A percentile compares a stretch with the other conserved stretches of the same genome.
These are phyloP conservation scores for Merodon equestris DNA, from an alignment of 2,888 invertebrate genomes.

Conservation along the genomic window DNA sequence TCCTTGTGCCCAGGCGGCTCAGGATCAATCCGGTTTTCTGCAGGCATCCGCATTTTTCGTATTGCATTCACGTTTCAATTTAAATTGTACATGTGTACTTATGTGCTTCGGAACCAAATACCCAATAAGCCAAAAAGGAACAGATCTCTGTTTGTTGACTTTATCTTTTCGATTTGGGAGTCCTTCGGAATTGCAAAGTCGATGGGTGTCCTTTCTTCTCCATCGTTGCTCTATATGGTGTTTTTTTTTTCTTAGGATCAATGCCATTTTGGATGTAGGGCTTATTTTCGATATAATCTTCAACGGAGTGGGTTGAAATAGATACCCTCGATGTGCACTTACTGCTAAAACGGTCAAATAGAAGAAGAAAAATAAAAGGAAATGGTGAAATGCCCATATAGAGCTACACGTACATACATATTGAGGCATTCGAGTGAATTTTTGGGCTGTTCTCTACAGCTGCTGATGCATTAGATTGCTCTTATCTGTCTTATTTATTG, in stretches of 20 bases:
- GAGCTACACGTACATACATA: background rate
- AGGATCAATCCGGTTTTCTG: conserved; percentile 49
- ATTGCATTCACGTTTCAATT: conserved; percentile 69
- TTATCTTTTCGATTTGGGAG: conserved; percentile 63
- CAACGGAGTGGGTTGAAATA: conserved; percentile 52
- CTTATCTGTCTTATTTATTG: conserved; percentile 50
- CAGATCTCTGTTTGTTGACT: conserved; percentile 66
- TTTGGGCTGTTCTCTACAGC: conserved; percentile 58
- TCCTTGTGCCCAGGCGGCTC: conserved; percentile 28
- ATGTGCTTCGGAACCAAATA: conserved; percentile 68
- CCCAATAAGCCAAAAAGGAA: conserved; percentile 67
- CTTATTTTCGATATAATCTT: conserved; percentile 66
- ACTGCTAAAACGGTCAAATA: conserved; percentile 43
- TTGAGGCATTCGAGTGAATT: conserved; percentile 37
- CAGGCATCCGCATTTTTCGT: conserved; percentile 64
- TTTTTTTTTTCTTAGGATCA: conserved; percentile 53
- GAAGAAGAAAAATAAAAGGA: conserved; percentile 17
- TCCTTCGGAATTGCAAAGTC: conserved; percentile 3
- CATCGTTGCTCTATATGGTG: conserved; percentile 7
- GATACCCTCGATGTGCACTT: conserved; percentile 64
- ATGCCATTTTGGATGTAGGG: conserved; percentile 45
- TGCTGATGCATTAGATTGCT: conserved; percentile 67
- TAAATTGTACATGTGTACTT: conserved; percentile 69
- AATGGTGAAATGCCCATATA: conserved; percentile 32
- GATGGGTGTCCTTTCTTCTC: conserved; percentile 7